These are phyloP conservation scores for Ophion slaviceki DNA, from an alignment of 2,888 invertebrate genomes.

Conservation along the genomic window DNA sequence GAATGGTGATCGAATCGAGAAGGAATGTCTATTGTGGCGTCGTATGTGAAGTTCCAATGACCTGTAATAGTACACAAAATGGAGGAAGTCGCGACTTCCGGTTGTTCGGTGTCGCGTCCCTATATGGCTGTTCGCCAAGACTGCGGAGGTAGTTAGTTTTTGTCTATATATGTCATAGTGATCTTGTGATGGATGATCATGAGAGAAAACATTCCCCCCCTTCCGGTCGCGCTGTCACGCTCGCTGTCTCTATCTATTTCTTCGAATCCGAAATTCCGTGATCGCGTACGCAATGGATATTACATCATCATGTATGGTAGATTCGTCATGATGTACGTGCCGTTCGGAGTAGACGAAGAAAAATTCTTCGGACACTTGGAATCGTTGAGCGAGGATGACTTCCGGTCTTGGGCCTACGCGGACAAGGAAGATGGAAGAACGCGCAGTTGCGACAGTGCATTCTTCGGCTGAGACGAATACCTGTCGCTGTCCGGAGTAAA, in stretches of 20 bases:
- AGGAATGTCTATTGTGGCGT: conserved; percentile 16
- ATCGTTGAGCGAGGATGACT: conserved; percentile 36
- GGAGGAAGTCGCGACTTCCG: conserved; percentile 65
- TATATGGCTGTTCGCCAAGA: conserved; percentile 47
- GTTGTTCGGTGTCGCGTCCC: conserved; percentile 30
- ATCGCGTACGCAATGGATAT: neutral
- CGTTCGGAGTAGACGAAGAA: conserved; percentile 1
- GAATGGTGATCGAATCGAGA: neutral
- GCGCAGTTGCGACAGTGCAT: conserved; percentile 6
- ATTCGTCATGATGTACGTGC: neutral
- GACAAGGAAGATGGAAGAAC: neutral
- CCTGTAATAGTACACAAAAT: conserved; percentile 24
- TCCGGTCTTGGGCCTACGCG: conserved; percentile 40
- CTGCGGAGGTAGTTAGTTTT: conserved; percentile 13
- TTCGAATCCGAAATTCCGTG: conserved; percentile 47
- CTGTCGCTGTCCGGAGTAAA: neutral
- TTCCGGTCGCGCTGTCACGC: neutral
- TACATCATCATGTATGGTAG: neutral
- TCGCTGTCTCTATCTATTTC: conserved; percentile 8
- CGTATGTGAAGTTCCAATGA: conserved; percentile 39
- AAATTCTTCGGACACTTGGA: conserved; percentile 35
- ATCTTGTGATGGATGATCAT: conserved; percentile 6
- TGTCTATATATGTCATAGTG: neutral
- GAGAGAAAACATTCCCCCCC: conserved; percentile 28
- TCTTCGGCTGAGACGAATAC: neutral